Percentiles rank a stretch among this genome's conserved stretches.
phyloP scores from a whole-genome alignment of 2,888 invertebrate genomes.

The Pseudoips prasinana region DNA sequence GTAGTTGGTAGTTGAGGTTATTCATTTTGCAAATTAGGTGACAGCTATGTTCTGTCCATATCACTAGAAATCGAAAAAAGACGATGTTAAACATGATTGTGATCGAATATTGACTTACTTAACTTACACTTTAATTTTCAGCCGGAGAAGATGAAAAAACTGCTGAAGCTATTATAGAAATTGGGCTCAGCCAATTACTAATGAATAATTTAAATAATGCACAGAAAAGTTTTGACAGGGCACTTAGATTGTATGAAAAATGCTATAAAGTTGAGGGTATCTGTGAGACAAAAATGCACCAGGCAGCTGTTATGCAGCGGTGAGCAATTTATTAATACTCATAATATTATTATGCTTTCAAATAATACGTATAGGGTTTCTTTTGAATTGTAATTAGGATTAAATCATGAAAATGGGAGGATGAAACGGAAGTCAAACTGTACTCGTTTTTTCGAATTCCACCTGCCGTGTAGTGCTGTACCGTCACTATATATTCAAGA shows the following conservation, averaged over 20 bases:
- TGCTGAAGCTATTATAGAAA: conserved; percentile 77
- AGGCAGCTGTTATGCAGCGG: conserved; percentile 80
- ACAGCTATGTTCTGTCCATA: too few relatives aligned
- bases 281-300: conserved; percentile 77
- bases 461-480: not conserved
- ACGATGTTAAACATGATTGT: too few relatives aligned
- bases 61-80: too few relatives aligned
- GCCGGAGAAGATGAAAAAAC: conserved; percentile 67
- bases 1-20: too few relatives aligned
- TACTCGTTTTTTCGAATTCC: not conserved
- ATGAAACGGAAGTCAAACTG: not conserved
- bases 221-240: conserved; percentile 71
- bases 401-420: not conserved
- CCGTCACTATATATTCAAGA: not conserved
- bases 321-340: conserved; percentile 23
- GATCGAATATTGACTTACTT: too few relatives aligned
- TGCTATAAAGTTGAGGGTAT: conserved; percentile 63
- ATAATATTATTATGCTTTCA: not conserved
- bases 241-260: conserved; percentile 60
- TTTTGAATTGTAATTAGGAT: not conserved
- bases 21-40: too few relatives aligned
- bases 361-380: too few relatives aligned
- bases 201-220: conserved; percentile 74
- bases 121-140: conserved; percentile 42
- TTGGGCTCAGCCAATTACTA: conserved; percentile 75